Evolutionary conservation across 2,113 vertebrate species (phyloP).

Genomic region (Calidris pygmaea): DNA sequence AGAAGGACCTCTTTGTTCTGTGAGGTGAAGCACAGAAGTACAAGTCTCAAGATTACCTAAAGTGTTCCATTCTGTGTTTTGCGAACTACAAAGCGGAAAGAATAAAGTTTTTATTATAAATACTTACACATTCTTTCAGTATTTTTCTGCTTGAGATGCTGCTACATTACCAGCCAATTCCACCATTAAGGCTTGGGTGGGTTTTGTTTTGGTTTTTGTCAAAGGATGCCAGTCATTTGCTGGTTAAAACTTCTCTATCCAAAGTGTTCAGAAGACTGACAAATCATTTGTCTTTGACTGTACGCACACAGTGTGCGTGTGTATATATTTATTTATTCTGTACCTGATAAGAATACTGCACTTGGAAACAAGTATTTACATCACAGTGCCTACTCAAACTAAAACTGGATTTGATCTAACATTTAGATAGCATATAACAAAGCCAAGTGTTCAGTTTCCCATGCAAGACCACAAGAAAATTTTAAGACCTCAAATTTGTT

Average conservation of each 20-base stretch:
- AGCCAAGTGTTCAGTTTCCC: not conserved
- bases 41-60: not conserved
- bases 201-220: not conserved
- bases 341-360: not conserved
- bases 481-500: not conserved
- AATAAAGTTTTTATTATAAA: not conserved
- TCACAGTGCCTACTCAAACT: not conserved
- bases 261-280: not conserved
- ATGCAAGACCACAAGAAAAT: not conserved
- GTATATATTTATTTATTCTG: not conserved
- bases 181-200: not conserved
- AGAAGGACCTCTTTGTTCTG: not conserved
- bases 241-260: not conserved
- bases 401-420: not conserved
- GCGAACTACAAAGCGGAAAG: not conserved
- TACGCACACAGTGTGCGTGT: accelerated
- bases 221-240: not conserved
- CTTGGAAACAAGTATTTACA: not conserved
- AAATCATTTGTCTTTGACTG: not conserved
- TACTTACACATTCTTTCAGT: not conserved
- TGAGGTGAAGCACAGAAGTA: not conserved
- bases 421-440: not conserved
- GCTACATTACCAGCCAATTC: not conserved
- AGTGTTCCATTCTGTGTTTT: not conserved
- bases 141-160: not conserved